These are phyloP conservation scores for Tympanuchus pallidicinctus DNA, from an alignment of 2,113 vertebrate genomes.

Conservation along the genomic window DNA sequence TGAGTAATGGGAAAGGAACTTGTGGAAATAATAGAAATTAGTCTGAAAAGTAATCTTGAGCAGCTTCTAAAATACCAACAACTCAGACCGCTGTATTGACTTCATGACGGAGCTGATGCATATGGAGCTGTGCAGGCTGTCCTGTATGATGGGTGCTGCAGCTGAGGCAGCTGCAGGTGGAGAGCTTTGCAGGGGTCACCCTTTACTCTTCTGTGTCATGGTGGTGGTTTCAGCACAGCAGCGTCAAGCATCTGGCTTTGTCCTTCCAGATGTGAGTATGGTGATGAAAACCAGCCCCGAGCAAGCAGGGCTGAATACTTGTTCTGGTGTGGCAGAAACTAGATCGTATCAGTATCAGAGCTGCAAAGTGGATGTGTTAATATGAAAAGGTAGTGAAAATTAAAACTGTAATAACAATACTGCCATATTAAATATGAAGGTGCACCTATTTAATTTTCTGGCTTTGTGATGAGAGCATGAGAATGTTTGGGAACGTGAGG, in stretches of 20 bases:
- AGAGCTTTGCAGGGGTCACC: not conserved
- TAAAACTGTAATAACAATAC: not conserved
- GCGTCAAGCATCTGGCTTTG: not conserved
- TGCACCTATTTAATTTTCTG: not conserved
- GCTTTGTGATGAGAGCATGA: not conserved
- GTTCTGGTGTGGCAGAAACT: not conserved
- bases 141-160: not conserved
- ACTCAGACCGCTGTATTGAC: not conserved
- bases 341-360: rapidly evolving
- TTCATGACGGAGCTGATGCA: not conserved
- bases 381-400: not conserved
- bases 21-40: slow-evolving; percentile 44
- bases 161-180: not conserved
- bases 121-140: not conserved
- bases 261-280: not conserved
- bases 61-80: slow-evolving; percentile 5
- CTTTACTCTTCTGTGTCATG: not conserved
- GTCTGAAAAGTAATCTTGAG: slow-evolving; percentile 17
- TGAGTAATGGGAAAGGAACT: slow-evolving; percentile 36
- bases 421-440: not conserved
- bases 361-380: not conserved
- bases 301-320: not conserved
- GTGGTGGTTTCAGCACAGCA: not conserved
- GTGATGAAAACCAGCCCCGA: not conserved
- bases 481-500: not conserved